Conservation (phyloP, 2,797 vertebrate species). For the Protonibea diacanthus region DNA sequence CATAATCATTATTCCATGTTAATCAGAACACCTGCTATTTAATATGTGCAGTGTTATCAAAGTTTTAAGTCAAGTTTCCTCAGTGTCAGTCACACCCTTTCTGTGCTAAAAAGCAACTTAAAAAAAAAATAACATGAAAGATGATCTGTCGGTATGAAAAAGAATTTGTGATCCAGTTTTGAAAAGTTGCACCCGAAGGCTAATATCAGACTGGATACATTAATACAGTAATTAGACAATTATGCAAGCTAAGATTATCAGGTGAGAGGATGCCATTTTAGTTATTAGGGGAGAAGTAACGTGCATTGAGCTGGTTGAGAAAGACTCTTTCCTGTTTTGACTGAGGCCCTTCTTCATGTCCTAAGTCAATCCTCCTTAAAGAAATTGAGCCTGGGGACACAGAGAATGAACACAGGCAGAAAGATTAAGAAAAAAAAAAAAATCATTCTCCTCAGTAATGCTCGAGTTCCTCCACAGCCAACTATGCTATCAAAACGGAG, state of each 20-base stretch:
- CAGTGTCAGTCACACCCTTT: slow-evolving; percentile 7
- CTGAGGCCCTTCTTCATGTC: slow-evolving; percentile 6
- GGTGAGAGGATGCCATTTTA: not conserved
- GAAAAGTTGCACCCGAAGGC: not conserved
- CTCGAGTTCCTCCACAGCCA: not conserved
- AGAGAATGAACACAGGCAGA: slow-evolving; percentile 9
- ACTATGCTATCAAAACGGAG: not conserved
- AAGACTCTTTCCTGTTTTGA: slow-evolving; percentile 20
- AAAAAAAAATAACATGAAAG: not conserved
- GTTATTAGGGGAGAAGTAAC: not conserved
- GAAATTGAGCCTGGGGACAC: not conserved
- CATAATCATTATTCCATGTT: slow-evolving; percentile 14
- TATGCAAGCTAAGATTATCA: not conserved
- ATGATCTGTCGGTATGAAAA: not conserved
- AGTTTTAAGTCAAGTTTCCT: slow-evolving; percentile 10
- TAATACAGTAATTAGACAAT: not conserved
- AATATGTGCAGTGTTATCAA: slow-evolving; percentile 6
- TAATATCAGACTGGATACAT: not conserved
- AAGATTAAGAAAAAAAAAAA: not conserved
- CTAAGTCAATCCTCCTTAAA: not conserved
- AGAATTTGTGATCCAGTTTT: not conserved
- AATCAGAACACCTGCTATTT: slow-evolving; percentile 22
- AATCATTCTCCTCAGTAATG: not conserved
- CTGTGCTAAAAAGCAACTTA: not conserved
- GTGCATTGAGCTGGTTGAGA: not conserved